Base-by-base conservation (phyloP, 2,888 invertebrate species). In the Ectemnius continuus region DNA sequence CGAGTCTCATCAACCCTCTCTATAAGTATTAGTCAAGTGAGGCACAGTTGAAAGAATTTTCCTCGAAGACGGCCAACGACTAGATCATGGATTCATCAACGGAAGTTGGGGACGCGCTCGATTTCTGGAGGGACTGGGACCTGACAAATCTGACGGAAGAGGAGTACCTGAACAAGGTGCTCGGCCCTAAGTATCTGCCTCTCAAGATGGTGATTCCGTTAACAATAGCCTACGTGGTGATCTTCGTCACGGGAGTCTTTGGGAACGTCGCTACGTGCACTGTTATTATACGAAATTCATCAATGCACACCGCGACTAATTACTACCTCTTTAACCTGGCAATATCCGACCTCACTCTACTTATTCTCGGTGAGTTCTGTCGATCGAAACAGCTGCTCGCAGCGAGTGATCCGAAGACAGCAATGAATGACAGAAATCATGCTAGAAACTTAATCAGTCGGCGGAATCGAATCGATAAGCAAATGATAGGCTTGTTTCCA, bases 241-340 rank as follows among this genome's bases (percentile, higher is more conserved):
- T 97, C 75, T 97, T 97, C 90, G 91, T 97, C 61, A 95, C 96
- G 0, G 97, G 97, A 0, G 93, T 97, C 47, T 92, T 96, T 61
- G 98, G 98, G 2, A 98, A 98, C 88, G 91, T 95, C 28, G 94
- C 95, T 3, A 97, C 97, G 6, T 97, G 97, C 87, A 93, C 95
- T 57, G 97, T 98, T 14, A 97, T 98, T 66, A 93, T 95, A 8
- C 93, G 94, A 46, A 96, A 97, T 87, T 93, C 94, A 0, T 93
- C 95, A 6, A 95, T 98, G 95, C 97, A 97, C 85, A 97, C 97
- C 0, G 96, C 97, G 0, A 98, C 98, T 0, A 98, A 98, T 89
- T 98, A 96, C 89, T 98, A 98, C 88, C 92, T 98, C 61, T 96
- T 97, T 92, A 97, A 96, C 88, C 91, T 97, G 91, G 97, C 98